phyloP scores from a whole-genome alignment of 2,888 invertebrate species.

The Epinotia brunnichana region DNA sequence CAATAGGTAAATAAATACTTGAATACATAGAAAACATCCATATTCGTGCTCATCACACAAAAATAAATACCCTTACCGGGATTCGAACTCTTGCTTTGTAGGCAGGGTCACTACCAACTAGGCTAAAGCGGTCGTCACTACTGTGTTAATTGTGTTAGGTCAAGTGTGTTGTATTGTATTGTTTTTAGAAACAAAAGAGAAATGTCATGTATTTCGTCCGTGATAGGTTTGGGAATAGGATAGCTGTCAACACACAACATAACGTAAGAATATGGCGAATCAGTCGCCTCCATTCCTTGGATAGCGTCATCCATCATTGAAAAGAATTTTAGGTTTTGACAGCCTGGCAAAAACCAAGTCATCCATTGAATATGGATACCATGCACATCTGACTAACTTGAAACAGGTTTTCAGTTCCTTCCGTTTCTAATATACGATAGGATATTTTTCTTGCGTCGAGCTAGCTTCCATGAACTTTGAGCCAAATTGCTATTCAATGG shows the following conservation, averaged over 20 bases:
- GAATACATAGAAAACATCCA: too few species aligned
- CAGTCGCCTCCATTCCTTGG: neutral
- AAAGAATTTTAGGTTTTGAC: neutral
- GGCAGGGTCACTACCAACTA: too few species aligned
- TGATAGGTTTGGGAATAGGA: neutral
- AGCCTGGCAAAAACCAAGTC: neutral
- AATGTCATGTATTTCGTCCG: too few species aligned
- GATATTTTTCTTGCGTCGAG: constrained; percentile 40
- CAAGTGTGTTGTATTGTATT: too few species aligned
- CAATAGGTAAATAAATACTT: too few species aligned
- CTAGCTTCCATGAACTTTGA: constrained; percentile 36
- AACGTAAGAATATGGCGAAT: neutral
- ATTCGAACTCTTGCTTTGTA: too few species aligned
- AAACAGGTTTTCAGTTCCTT: constrained; percentile 29
- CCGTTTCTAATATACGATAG: constrained; percentile 30
- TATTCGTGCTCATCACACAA: too few species aligned
- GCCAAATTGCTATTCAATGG: constrained; percentile 38
- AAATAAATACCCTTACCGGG: too few species aligned
- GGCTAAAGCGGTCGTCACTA: too few species aligned
- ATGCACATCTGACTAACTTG: constrained; percentile 9
- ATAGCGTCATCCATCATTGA: neutral
- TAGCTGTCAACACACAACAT: neutral
- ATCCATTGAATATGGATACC: neutral
- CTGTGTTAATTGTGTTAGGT: too few species aligned
- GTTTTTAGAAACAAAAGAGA: too few species aligned